Conservation (phyloP, 2,888 invertebrate genomes). For the Eristalinus sepulchralis region DNA sequence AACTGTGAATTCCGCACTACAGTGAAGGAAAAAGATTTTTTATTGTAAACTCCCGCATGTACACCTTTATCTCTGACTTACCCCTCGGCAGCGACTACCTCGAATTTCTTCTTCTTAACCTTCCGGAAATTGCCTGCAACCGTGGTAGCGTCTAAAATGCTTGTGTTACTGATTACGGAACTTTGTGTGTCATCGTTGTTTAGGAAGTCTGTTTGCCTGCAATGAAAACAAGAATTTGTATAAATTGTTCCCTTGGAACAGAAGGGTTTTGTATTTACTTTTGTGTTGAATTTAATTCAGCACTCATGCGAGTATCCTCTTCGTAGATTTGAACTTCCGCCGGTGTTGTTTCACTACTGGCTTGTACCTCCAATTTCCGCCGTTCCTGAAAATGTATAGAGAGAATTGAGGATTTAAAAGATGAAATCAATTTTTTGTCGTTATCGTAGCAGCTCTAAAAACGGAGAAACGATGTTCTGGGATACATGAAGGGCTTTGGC, state of each 20-base stretch:
- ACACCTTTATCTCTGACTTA: conserved; percentile 73
- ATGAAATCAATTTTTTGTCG: too few species aligned
- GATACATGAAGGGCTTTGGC: too few species aligned
- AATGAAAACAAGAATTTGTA: background rate
- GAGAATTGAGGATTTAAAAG: too few species aligned
- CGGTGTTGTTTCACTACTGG: conserved; percentile 26
- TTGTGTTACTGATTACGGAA: conserved; percentile 87
- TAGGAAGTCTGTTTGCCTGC: conserved; percentile 79
- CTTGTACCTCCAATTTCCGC: conserved; percentile 45
- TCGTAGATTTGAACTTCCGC: conserved; percentile 83
- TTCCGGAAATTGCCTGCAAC: conserved; percentile 73
- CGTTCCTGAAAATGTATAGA: conserved; percentile 48
- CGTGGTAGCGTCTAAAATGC: conserved; percentile 76
- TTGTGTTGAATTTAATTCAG: conserved; percentile 81
- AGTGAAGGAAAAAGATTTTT: background rate
- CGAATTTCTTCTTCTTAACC: conserved; percentile 81
- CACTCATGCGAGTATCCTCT: conserved; percentile 89
- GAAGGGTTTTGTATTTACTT: conserved; percentile 72
- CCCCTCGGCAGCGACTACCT: conserved; percentile 82
- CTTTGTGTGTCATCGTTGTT: conserved; percentile 89
- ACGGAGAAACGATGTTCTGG: too few species aligned
- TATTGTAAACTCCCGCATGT: background rate
- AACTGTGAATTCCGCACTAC: conserved; percentile 86
- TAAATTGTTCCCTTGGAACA: background rate
- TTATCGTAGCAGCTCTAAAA: too few species aligned